These are phyloP conservation scores for Choreutis nemorana DNA, from an alignment of 2,888 invertebrate species.

Conservation along the genomic window DNA sequence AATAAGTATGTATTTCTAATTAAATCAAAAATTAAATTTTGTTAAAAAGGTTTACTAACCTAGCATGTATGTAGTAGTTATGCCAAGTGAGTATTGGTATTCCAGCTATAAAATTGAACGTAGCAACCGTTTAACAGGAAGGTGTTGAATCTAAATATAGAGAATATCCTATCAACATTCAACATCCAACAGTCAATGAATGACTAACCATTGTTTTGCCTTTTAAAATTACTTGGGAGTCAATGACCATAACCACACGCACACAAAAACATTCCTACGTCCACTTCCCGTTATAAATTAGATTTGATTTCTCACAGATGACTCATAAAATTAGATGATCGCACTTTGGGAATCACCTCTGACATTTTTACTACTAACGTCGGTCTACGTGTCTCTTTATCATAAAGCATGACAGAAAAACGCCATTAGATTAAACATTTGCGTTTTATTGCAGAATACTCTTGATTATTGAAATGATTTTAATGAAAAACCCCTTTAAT, in stretches of 20 bases:
- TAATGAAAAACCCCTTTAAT: conserved; percentile 16
- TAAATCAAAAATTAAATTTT: too few relatives aligned
- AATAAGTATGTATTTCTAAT: too few relatives aligned
- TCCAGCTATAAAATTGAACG: too few relatives aligned
- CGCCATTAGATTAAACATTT: conserved; percentile 14
- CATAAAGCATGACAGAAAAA: conserved; percentile 12
- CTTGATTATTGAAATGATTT: conserved; percentile 18
- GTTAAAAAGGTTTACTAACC: too few relatives aligned
- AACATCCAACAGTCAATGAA: too few relatives aligned
- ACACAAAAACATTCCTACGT: conserved; percentile 22
- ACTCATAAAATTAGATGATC: conserved; percentile 27
- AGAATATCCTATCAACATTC: too few relatives aligned
- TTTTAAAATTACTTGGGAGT: conserved; percentile 29
- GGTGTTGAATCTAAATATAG: too few relatives aligned
- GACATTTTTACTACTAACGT: too few relatives aligned
- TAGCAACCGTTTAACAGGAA: too few relatives aligned
- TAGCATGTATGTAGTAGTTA: too few relatives aligned
- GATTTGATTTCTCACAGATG: conserved; percentile 34
- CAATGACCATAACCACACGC: conserved; percentile 43
- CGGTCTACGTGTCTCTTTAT: conserved; percentile 20
- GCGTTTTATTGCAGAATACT: background rate
- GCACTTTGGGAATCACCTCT: conserved; percentile 11
- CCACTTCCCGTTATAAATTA: conserved; percentile 56
- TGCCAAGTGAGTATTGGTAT: too few relatives aligned
- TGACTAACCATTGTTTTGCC: conserved; percentile 28